phyloP scores from a whole-genome alignment of 2,888 invertebrate genomes.

The Tipula lateralis region DNA sequence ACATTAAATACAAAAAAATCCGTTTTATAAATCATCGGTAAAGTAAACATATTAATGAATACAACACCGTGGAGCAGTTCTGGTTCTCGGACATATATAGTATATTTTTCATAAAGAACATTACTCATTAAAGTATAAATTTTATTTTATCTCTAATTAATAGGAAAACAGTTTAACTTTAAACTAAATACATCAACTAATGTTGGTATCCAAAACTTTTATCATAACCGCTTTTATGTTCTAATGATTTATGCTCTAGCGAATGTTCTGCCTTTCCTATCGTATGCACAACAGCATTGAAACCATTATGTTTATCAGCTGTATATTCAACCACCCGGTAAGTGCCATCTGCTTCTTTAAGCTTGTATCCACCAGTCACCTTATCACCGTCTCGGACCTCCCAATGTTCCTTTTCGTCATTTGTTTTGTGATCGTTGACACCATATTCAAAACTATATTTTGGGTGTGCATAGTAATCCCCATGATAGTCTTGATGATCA shows the following conservation, averaged over 20 bases:
- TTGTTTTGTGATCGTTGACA: background rate
- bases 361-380: background rate
- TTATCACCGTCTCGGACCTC: background rate
- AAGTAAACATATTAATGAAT: no score
- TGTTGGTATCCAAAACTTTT: background rate
- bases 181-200: no score
- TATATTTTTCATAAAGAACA: no score
- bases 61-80: no score
- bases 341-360: background rate
- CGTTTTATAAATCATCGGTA: no score
- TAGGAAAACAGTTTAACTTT: no score
- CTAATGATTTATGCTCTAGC: background rate
- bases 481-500: background rate
- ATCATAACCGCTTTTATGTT: background rate
- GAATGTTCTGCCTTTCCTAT: background rate
- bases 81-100: no score
- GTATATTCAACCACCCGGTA: background rate
- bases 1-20: no score
- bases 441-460: background rate
- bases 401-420: background rate
- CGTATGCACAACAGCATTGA: background rate
- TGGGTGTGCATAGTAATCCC: background rate
- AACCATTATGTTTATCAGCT: background rate
- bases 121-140: no score
- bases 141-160: no score